These are phyloP conservation scores for Rhopilema esculentum DNA, from an alignment of 30 jellyfish, hydroid and myxozoan species.

Conservation along the genomic window DNA sequence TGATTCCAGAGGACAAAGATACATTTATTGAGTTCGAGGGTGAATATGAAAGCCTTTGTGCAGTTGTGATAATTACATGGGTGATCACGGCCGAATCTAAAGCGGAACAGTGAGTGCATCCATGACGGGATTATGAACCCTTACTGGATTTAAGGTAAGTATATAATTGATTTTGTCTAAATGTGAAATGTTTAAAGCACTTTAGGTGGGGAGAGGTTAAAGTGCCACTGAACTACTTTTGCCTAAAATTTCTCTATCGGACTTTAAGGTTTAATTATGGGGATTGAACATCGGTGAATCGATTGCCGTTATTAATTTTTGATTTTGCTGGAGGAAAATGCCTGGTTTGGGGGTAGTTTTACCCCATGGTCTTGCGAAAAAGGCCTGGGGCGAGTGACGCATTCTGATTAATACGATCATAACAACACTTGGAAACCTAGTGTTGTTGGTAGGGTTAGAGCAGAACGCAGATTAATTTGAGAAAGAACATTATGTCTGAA, in stretches of 20 bases:
- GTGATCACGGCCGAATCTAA: no score
- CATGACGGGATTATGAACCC: no score
- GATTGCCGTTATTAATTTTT: constrained; percentile 2
- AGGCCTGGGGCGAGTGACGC: constrained; percentile 52
- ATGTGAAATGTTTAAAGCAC: no score
- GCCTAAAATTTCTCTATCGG: neutral
- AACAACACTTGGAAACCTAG: neutral
- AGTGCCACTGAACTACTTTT: constrained; percentile 28
- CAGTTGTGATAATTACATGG: no score
- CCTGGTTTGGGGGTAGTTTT: constrained; percentile 2
- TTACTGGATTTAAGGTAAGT: no score
- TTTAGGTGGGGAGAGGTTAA: no score
- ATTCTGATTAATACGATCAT: constrained; percentile 8
- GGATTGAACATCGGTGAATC: constrained; percentile 29
- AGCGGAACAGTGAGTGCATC: no score
- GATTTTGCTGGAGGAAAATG: constrained; percentile 15
- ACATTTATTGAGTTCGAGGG: no score
- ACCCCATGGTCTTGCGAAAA: constrained; percentile 28
- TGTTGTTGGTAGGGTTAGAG: neutral
- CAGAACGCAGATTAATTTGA: neutral
- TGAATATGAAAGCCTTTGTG: no score
- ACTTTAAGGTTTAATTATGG: neutral
- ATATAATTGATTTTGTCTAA: no score
- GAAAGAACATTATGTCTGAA: constrained; percentile 1
- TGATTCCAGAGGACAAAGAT: no score